These are phyloP conservation scores for cat (Felis catus) DNA, from an alignment of 2,113 vertebrate species.

Conservation along the genomic window F.catus_Fca126_mat1.0 CM031424.1:19100501-19101000, in stretches of 20 bases:
- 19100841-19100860: not conserved
- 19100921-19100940: not conserved
- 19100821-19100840: not conserved
- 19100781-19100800: not conserved
- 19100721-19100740: not conserved
- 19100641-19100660: not conserved
- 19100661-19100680: not conserved
- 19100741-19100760: not conserved
- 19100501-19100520: not conserved
- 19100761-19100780: not conserved
- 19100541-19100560: not conserved
- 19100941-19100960: not conserved
- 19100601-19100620: not conserved
- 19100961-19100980: not conserved
- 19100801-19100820: not conserved
- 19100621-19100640: not conserved
- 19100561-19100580: not conserved
- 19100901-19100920: not conserved
- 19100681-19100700: not conserved
- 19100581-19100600: not conserved
- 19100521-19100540: not conserved
- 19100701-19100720: not conserved
- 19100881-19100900: not conserved
- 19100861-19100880: not conserved
- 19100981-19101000: not conserved